Conservation (phyloP, 2,888 invertebrate genomes). For the Scaptomyza caliginosa region DNA sequence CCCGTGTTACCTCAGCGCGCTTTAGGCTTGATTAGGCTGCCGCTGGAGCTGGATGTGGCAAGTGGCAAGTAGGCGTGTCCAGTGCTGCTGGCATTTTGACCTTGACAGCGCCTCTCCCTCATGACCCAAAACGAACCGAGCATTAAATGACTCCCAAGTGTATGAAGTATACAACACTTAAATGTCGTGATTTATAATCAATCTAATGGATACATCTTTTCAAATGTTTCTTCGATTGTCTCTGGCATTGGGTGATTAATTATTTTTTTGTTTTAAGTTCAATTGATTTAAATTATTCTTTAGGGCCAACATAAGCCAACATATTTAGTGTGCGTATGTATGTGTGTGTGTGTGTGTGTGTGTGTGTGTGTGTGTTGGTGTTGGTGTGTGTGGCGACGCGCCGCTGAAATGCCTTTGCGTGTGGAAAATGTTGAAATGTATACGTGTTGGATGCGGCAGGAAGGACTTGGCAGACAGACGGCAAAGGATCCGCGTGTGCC, state of each 20-base stretch:
- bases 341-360: neutral
- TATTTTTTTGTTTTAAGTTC: too few species aligned
- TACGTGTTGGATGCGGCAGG: conserved; percentile 17
- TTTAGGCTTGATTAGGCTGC: conserved; percentile 39
- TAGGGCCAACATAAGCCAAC: conserved; percentile 8
- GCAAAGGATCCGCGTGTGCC: conserved; percentile 29
- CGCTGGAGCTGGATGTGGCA: conserved; percentile 3
- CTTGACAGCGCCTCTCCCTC: conserved; percentile 5
- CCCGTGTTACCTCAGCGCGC: conserved; percentile 18
- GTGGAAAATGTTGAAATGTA: conserved; percentile 42
- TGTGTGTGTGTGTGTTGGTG: neutral
- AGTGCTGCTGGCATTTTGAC: conserved; percentile 11
- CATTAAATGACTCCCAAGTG: conserved; percentile 10
- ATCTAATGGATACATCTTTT: conserved; percentile 16
- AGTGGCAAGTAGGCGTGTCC: conserved; percentile 13
- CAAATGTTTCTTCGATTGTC: too few species aligned
- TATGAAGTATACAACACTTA: conserved; percentile 25
- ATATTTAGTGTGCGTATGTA: neutral
- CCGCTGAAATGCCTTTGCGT: conserved; percentile 35
- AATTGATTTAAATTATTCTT: too few species aligned
- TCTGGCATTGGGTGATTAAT: too few species aligned
- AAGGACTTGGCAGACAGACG: conserved; percentile 1
- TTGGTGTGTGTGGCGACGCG: conserved; percentile 20
- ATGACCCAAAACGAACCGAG: neutral
- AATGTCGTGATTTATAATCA: conserved; percentile 13